phyloP scores from a whole-genome alignment of 2,888 invertebrate genomes.

The Aradus depressus region DNA sequence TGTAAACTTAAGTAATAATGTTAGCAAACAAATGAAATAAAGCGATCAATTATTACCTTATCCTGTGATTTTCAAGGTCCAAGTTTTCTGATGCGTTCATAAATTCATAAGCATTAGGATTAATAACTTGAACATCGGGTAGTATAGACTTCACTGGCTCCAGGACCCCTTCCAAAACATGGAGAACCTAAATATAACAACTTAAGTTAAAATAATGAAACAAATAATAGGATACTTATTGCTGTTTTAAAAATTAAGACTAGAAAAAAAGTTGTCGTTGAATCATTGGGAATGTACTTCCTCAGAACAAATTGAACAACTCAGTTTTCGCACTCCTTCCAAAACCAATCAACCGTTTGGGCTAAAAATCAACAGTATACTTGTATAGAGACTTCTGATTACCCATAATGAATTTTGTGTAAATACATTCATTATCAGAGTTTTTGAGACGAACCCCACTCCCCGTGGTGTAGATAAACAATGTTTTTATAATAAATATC shows the following conservation, averaged over 20 bases:
- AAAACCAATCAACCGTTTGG: too few species aligned
- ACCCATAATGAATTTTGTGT: too few species aligned
- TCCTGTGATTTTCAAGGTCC: slow-evolving; percentile 56
- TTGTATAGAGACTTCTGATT: too few species aligned
- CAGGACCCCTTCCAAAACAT: slow-evolving; percentile 78
- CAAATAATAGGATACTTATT: neutral
- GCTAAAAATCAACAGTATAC: too few species aligned
- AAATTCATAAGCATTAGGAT: slow-evolving; percentile 72
- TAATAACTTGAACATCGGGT: slow-evolving; percentile 52
- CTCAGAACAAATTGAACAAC: too few species aligned
- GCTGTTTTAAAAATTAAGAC: neutral
- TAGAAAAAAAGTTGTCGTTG: neutral
- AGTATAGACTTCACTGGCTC: slow-evolving; percentile 55
- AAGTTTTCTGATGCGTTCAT: slow-evolving; percentile 65
- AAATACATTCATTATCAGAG: too few species aligned
- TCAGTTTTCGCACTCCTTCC: too few species aligned
- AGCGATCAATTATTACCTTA: slow-evolving; percentile 46
- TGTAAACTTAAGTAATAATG: neutral
- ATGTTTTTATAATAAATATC: too few species aligned
- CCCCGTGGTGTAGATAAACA: too few species aligned
- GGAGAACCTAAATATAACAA: slow-evolving; percentile 51
- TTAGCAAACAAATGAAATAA: neutral
- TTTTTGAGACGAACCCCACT: too few species aligned
- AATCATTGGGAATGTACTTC: too few species aligned
- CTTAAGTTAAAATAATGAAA: neutral